Evolutionary conservation across 1,140 invertebrate species (phyloP).

Genomic region (Cydia fagiglandana): DNA sequence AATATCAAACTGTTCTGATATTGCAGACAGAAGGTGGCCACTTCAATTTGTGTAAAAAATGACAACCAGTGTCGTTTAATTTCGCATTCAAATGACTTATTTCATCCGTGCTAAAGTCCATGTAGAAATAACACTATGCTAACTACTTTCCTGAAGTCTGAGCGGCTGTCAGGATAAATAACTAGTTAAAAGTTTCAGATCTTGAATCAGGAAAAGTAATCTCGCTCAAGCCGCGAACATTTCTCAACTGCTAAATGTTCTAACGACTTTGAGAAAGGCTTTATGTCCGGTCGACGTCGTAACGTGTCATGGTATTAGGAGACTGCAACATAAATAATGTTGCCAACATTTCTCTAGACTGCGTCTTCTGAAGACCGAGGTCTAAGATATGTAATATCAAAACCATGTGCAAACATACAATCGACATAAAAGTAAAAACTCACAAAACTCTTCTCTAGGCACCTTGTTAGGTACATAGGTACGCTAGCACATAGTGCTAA

Average conservation of each 20-base stretch:
- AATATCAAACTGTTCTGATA: no score
- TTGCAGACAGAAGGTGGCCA: no score
- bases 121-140: not conserved
- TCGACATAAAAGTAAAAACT: no score
- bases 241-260: not conserved
- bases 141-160: not conserved
- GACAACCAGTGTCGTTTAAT: not conserved
- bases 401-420: no score
- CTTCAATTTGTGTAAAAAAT: not conserved
- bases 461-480: no score
- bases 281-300: not conserved
- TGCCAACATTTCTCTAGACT: no score
- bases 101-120: not conserved
- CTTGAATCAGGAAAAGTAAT: constrained; percentile 5
- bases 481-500: no score
- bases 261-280: not conserved
- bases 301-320: no score
- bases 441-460: no score
- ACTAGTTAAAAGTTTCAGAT: not conserved
- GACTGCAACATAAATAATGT: no score
- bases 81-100: not conserved
- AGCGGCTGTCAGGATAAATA: not conserved
- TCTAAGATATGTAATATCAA: no score
- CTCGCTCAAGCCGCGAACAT: not conserved
- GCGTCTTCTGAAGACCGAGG: no score